Base-by-base conservation (phyloP, 1,140 invertebrate genomes). In the Nymphalis io region DNA sequence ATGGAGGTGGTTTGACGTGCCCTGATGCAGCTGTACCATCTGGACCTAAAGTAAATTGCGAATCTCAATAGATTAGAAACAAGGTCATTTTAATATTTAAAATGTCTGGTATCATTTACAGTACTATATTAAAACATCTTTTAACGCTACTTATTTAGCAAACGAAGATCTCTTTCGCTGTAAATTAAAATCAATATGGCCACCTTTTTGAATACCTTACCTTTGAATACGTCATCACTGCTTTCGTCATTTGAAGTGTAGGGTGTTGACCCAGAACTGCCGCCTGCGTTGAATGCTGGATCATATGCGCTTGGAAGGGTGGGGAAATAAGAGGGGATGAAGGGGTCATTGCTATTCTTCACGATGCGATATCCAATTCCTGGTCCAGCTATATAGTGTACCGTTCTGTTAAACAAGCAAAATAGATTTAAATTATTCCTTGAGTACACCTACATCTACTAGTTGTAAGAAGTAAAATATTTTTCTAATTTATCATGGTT, bases 341-440 rank as follows among this genome's bases (percentile, higher is more conserved):
- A 92, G 1, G 93, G 93, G 46, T 93, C 93, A 75, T 94, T 93
- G 42, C 92, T 93, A 73, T 93, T 94, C 79, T 94, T 94, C 18
- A 95, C 89, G 3, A 96, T 93, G 11, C 94, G 92, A 73, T 95
- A 96, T n/a, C 95, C 95, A 38, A 95, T 96, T 39, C 94, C 94
- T 0, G 95, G 95, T 2, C 95, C 95, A 2, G 95, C 95, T 69
- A 95, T 95, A 78, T 96, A 96, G 79, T 95, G 93, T 2, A 95
- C 95, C 0, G 95, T 94, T 60, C 93, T 92, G 75, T 61, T 42
- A 13, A 20, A 68, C 53, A 33, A 42, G 0, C 40, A 18, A 58
- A 27, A 57, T 10, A 3, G 6, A 15, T 23, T 16, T 57, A 40
- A 42, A 23, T 57, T n/a, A 15, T 42, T 11, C 3, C 10, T 42